These are phyloP conservation scores for Hymenopus coronatus DNA, from an alignment of 2,888 invertebrate genomes.

Conservation along the genomic window DNA sequence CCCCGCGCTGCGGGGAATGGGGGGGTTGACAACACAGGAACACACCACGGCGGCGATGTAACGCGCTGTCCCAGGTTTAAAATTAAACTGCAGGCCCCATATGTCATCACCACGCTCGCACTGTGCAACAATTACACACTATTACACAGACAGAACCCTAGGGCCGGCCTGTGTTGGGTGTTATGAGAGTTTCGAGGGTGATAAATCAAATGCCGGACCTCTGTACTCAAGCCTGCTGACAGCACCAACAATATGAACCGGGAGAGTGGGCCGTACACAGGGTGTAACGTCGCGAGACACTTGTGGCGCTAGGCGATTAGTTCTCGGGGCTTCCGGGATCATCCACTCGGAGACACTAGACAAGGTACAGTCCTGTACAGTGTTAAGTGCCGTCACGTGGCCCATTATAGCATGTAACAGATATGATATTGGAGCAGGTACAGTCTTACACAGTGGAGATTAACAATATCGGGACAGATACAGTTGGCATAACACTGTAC, in stretches of 20 bases:
- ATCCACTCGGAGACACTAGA: not conserved
- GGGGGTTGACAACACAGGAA: not conserved
- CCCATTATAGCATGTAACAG: not conserved
- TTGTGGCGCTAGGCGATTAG: not conserved
- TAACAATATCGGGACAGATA: too few relatives aligned
- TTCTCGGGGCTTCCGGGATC: not conserved
- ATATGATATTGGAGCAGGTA: too few relatives aligned
- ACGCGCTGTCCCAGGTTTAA: slow-evolving; percentile 9
- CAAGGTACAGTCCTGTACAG: not conserved
- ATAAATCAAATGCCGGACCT: slow-evolving; percentile 19
- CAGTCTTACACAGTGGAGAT: too few relatives aligned
- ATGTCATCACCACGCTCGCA: slow-evolving; percentile 22
- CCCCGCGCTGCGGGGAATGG: not conserved
- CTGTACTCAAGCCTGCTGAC: slow-evolving; percentile 11
- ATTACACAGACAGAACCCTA: slow-evolving; percentile 3
- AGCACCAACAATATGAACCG: slow-evolving; percentile 5
- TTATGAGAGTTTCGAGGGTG: slow-evolving; percentile 19
- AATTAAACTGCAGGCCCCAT: slow-evolving; percentile 19
- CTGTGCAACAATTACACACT: slow-evolving; percentile 24
- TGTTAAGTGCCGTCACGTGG: not conserved
- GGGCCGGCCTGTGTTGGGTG: not conserved
- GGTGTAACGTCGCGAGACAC: not conserved
- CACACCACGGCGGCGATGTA: not conserved
- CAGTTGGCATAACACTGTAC: too few relatives aligned
- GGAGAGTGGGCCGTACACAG: not conserved